Evolutionary conservation across 1,140 invertebrate species (phyloP), one percentile per base, ranked within the genome.

Genomic region (Plodia interpunctella): DNA sequence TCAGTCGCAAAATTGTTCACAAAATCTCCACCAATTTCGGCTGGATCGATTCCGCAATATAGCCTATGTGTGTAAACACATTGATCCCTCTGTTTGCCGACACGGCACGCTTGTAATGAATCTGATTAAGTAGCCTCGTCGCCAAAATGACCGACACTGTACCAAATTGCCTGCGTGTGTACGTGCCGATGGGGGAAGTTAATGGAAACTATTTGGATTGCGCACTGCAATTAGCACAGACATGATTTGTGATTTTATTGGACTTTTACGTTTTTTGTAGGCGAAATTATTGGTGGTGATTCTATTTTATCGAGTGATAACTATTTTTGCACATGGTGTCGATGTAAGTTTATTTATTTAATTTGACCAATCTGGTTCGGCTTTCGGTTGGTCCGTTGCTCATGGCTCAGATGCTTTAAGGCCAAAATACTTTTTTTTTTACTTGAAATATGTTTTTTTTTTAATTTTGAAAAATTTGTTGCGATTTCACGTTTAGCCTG

Each of bases 101-200:
- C 69, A 70, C 59, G 59, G 19, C 20, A 56, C 57, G 52, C 49
- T 59, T 59, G 61, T 78, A 77, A 78, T 81, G 67, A 75, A 72
- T 64, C 76, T 77, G 78, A 81, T 81, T 81, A 81, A 81, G 76
- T 77, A 78, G 76, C 38, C 20, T 72, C 59, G 69, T 71, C 58
- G 38, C 55, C 57, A 70, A 78, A 78, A 32, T 60, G 55, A 65
- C 53, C 20, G 51, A 53, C 51, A 53, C 51, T 25, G 38, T 15
- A 17, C 38, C 10, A 44, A 44, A 44, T 44, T 44, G 38, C 38
- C 38, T 44, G 15, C 38, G 38, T 44, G 38, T 44, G 38, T 44
- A 44, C 38, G 5, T 10, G n/a, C 9, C 13, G 38, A 15, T 15
- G 38, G 15, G 38, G 38, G 38, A n/a, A n/a, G 38, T 44, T 44